Conservation (phyloP, 2,888 invertebrate species). For the Noctuana brunneofusca region DNA sequence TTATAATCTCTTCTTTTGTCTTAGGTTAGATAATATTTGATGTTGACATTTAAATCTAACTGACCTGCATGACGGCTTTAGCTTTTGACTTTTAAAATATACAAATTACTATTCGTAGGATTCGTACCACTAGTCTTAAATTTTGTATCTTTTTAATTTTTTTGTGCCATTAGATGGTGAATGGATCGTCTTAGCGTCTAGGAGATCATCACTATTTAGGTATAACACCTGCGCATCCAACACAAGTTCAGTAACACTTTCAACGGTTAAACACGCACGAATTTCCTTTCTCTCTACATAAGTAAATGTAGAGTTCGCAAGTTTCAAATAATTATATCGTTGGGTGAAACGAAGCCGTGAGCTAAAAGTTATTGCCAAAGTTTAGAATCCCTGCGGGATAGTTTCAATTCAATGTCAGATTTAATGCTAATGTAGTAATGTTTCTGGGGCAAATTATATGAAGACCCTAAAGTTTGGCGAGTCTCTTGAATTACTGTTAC, state of each 20-base stretch:
- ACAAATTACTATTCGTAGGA: too few species aligned
- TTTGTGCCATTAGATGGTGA: too few species aligned
- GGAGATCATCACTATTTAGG: too few species aligned
- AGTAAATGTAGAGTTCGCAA: neutral
- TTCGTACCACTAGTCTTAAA: too few species aligned
- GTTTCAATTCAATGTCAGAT: constrained; percentile 24
- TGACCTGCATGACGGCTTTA: too few species aligned
- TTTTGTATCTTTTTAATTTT: too few species aligned
- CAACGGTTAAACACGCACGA: neutral
- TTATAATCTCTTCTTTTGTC: neutral
- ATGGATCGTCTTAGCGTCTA: too few species aligned
- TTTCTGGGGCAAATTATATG: constrained; percentile 25
- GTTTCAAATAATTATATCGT: constrained; percentile 25
- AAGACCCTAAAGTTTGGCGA: constrained; percentile 24
- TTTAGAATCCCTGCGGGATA: constrained; percentile 26
- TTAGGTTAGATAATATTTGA: too few species aligned
- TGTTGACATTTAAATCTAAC: too few species aligned
- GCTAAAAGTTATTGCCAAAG: constrained; percentile 38
- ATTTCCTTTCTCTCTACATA: neutral
- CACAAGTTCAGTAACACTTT: neutral
- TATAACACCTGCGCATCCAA: too few species aligned
- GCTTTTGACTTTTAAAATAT: too few species aligned
- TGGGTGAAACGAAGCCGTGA: constrained; percentile 37
- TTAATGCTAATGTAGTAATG: constrained; percentile 19
- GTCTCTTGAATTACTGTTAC: constrained; percentile 17